Evolutionary conservation across 2,113 vertebrate genomes (phyloP), one percentile per base, ranked within the genome.

Genomic region (Zosterops pallidus): DNA sequence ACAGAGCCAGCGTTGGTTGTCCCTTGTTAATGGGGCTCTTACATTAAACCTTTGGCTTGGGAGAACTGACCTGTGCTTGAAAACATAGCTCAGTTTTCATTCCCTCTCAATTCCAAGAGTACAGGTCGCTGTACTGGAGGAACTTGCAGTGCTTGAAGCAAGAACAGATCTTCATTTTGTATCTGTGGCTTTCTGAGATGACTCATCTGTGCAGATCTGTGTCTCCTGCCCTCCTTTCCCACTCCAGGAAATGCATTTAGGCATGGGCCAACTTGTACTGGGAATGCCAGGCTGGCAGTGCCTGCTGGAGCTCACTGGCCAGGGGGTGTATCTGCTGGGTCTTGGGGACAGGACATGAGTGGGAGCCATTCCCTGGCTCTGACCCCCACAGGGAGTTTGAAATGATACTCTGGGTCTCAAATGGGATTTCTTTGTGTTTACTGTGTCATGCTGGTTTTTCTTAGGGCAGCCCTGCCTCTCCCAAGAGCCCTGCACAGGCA

Each of bases 181-280:
- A 26, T 69, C 78, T 89, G 63, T 85, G 90, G 39, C 41, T 93
- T 90, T 37, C 33, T 70, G 39, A 49, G 87, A 59, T 95, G 90
- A 95, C 77, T 95, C 85, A 94, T 87, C 82, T 2, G 2, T 50
- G 39, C 42, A 71, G 85, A 80, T 92, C 71, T 95, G 68, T 75
- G 89, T 86, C 14, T 84, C 59, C 76, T 95, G 85, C 63, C 44
- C 62, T 89, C 46, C 70, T 95, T 92, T 89, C 75, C 57, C 52
- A 35, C 81, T 89, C 53, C 8, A 69, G 78, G 89, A 68, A 78
- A 72, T 87, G 50, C 33, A 67, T 85, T 96, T 65, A 76, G 91
- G 77, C 53, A 49, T 80, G 78, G 92, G 81, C 93, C 89, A 70
- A 59, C 88, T 77, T 62, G 5, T 50, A 56, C 42, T 92, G 78